Conservation (phyloP, 1,140 invertebrate species). For the Schlechtendalia chinensis region DNA sequence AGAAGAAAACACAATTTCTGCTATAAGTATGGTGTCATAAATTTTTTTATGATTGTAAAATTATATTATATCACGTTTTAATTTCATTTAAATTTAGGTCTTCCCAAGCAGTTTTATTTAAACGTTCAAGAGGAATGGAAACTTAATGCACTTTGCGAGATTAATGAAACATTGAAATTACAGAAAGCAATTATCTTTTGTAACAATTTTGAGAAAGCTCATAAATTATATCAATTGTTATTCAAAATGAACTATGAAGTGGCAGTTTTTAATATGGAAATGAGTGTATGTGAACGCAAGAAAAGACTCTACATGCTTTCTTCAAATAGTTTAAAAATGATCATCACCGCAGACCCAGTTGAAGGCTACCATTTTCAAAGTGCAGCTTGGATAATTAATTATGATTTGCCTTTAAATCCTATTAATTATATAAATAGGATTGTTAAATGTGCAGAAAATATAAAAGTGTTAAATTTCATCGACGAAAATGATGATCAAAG, state of each 20-base stretch:
- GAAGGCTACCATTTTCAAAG: slow-evolving; percentile 99
- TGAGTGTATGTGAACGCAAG: slow-evolving; percentile 97
- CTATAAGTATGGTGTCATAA: not conserved
- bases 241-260: slow-evolving; percentile 92
- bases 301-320: slow-evolving; percentile 98
- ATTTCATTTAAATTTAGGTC: slow-evolving; percentile 60
- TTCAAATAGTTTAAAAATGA: slow-evolving; percentile 90
- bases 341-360: slow-evolving; percentile 96
- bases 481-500: slow-evolving; percentile 90
- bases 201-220: slow-evolving; percentile 97
- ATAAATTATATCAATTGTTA: slow-evolving; percentile 97
- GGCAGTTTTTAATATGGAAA: slow-evolving; percentile 98
- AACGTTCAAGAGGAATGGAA: slow-evolving; percentile 98
- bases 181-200: slow-evolving; percentile 99
- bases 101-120: slow-evolving; percentile 95
- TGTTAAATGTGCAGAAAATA: slow-evolving; percentile 98
- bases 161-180: slow-evolving; percentile 97
- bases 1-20: slow-evolving; percentile 64
- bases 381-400: slow-evolving; percentile 98
- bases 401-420: slow-evolving; percentile 95
- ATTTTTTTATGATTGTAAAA: slow-evolving; percentile 15
- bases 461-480: slow-evolving; percentile 99
- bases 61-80: too few species aligned
- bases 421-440: slow-evolving; percentile 99
- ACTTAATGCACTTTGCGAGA: slow-evolving; percentile 91